Percentiles rank a stretch among this genome's conserved stretches.
These are phyloP conservation scores for Xenops minutus DNA, from an alignment of 2,797 vertebrate genomes.

Conservation along the genomic window DNA sequence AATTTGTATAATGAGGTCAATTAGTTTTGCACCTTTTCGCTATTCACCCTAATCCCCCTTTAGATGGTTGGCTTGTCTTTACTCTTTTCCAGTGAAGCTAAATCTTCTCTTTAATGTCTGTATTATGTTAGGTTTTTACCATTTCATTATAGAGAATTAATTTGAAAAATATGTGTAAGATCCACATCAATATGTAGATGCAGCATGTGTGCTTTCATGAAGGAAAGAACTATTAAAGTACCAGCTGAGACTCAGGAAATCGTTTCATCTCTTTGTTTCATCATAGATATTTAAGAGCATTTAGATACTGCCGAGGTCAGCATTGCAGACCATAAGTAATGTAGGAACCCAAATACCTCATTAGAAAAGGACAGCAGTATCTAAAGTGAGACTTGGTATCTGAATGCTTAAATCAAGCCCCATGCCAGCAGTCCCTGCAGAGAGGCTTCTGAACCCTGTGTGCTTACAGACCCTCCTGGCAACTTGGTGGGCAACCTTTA, in stretches of 20 bases:
- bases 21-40: background rate
- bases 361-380: background rate
- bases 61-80: background rate
- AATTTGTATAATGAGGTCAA: background rate
- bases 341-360: background rate
- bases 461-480: background rate
- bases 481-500: background rate
- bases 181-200: background rate
- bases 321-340: background rate
- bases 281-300: background rate
- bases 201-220: background rate
- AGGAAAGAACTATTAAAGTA: background rate
- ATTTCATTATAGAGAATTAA: background rate
- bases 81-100: background rate
- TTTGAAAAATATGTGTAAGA: background rate
- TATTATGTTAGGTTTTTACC: background rate
- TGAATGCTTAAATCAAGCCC: background rate
- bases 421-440: rapidly evolving
- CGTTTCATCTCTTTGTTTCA: background rate
- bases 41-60: background rate
- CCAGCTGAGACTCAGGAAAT: background rate
- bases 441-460: rapidly evolving
- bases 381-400: background rate
- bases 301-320: background rate
- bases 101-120: background rate